These are phyloP conservation scores for Conchocele bisecta DNA, from an alignment of 2,888 invertebrate species.

Conservation along the genomic window DNA sequence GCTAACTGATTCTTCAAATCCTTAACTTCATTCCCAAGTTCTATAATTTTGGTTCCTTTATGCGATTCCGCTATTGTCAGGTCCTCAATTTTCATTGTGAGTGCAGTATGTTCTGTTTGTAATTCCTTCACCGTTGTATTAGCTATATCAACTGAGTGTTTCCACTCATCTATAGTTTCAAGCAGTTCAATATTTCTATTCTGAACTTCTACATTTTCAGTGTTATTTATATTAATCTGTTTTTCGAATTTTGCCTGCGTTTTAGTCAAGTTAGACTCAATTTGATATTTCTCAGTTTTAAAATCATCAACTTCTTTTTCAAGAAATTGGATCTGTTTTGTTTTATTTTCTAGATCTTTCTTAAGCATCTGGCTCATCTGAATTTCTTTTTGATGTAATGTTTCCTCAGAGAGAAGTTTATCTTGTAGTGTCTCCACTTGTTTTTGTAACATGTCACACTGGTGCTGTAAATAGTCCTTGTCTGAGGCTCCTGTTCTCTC, in stretches of 20 bases:
- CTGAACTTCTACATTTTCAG: constrained; percentile 25
- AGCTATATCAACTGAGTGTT: background rate
- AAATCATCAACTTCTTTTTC: too few species aligned
- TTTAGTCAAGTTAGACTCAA: too few species aligned
- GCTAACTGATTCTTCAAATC: constrained; percentile 33
- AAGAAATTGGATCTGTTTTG: background rate
- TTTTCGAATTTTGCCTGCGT: too few species aligned
- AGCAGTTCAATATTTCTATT: constrained; percentile 43
- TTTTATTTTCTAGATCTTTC: constrained; percentile 48
- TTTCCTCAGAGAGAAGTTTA: constrained; percentile 28
- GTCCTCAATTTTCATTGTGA: background rate
- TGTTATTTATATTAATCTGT: too few species aligned
- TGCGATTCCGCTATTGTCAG: background rate
- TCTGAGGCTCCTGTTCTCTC: constrained; percentile 34
- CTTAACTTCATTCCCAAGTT: constrained; percentile 24
- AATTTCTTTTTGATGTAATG: background rate
- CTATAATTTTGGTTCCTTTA: constrained; percentile 21
- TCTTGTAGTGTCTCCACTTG: constrained; percentile 13
- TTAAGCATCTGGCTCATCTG: constrained; percentile 44
- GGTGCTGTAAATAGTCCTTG: constrained; percentile 29
- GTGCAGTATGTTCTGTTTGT: background rate
- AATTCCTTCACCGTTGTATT: background rate
- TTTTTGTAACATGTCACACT: constrained; percentile 34
- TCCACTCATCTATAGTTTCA: constrained; percentile 43
- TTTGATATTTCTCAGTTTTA: too few species aligned